Evolutionary conservation across 2,888 invertebrate species (phyloP), one percentile per base, ranked within the genome.

Genomic region (Arctia plantaginis): DNA sequence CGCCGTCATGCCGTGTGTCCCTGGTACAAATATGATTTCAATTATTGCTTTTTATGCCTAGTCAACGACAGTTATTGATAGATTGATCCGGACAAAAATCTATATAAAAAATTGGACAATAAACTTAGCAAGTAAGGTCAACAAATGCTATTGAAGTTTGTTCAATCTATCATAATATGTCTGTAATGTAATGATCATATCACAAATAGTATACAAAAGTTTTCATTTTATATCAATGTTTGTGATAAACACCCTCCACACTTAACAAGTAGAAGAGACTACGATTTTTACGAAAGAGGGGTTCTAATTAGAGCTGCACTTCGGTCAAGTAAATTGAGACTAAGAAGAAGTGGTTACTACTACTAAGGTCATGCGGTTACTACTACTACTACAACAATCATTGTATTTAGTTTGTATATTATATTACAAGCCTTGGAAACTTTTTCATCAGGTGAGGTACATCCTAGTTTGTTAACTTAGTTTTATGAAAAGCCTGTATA

Each of bases 1-100:
- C 88, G 30, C 62, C 62, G 27, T 62, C 41, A 30, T 10, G 41
- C 12, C 13, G n/a, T 30, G 20, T 13, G 70, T 30, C 35, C n/a
- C 33, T 18, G 35, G 55, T 69, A 51, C 35, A 39, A 39, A 69
- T 55, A 69, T 35, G 23, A 47, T 23, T 27, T 68, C n/a, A 8
- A 18, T 30, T 69, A 39, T 55, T 39, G n/a, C 27, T 55, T 44
- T 30, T 27, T 33, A 23, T 55, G 35, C 51, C 18, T 51, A n/a
- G 55, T 47, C 13, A 55, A 55, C 35, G 27, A 69, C 27, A n/a
- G n/a, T n/a, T 7, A 27, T 66, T 66, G 41, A 27, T 66, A 27
- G 15, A 55, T n/a, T 23, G 8, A 20, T 47, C 47, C 18, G 18
- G 2, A 20, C 20, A 51, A 51, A 47, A 51, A 20, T 23, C 7